A percentile compares a stretch with the other conserved stretches of the same genome.
phyloP scores from a whole-genome alignment of 2,888 invertebrate species.

The Pandemis corylana region DNA sequence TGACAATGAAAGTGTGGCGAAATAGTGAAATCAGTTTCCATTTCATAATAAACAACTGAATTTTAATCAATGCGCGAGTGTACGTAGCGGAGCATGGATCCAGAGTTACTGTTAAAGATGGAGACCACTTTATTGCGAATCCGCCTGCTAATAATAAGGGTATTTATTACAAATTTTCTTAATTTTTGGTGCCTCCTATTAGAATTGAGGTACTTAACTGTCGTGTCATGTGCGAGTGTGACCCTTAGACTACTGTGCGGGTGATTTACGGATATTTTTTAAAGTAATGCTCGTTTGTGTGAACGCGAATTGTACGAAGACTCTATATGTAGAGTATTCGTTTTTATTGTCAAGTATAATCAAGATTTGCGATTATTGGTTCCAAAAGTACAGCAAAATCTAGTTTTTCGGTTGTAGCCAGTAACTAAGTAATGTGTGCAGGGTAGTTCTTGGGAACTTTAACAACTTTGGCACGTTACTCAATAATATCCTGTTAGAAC shows the following conservation, averaged over 20 bases:
- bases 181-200: slow-evolving; percentile 14
- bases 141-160: slow-evolving; percentile 65
- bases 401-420: background rate
- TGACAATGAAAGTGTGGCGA: slow-evolving; percentile 69
- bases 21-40: slow-evolving; percentile 63
- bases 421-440: too few relatives aligned
- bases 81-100: slow-evolving; percentile 49
- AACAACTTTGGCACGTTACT: too few relatives aligned
- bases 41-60: slow-evolving; percentile 50
- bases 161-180: slow-evolving; percentile 47
- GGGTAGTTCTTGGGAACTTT: too few relatives aligned
- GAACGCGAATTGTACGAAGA: too few relatives aligned
- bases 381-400: background rate
- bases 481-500: too few relatives aligned
- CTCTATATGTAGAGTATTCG: too few relatives aligned
- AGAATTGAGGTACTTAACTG: too few relatives aligned
- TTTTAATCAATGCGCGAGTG: slow-evolving; percentile 47
- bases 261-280: too few relatives aligned
- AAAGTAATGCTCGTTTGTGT: too few relatives aligned
- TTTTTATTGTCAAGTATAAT: too few relatives aligned
- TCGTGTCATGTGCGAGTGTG: too few relatives aligned
- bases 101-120: slow-evolving; percentile 58
- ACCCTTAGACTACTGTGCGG: too few relatives aligned
- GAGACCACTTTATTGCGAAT: slow-evolving; percentile 61
- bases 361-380: background rate